phyloP scores from a whole-genome alignment of 1,140 invertebrate species.

The Tetragonula clypearis region DNA sequence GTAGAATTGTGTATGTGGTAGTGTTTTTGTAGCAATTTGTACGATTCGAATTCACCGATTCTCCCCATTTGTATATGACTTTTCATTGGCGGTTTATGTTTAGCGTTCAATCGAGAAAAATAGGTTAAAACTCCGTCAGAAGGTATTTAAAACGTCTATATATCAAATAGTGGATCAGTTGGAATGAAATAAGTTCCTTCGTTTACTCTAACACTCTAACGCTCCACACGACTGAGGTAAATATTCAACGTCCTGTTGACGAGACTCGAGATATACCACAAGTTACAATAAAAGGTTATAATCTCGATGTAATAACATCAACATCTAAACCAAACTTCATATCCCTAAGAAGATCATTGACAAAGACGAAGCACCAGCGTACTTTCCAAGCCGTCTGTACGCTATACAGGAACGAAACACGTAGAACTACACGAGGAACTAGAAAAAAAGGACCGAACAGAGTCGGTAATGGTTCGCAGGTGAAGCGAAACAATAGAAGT shows the following conservation, averaged over 20 bases:
- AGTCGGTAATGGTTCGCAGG: conserved; percentile 49
- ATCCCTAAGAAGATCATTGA: background rate
- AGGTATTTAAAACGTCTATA: too few relatives aligned
- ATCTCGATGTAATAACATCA: too few relatives aligned
- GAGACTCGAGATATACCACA: background rate
- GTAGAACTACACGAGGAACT: background rate
- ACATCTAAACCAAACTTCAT: background rate
- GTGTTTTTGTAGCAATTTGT: too few relatives aligned
- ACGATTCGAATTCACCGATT: too few relatives aligned
- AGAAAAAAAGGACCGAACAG: conserved; percentile 21
- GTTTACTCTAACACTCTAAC: too few relatives aligned
- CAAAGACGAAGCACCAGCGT: background rate
- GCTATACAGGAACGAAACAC: conserved; percentile 20
- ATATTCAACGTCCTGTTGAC: background rate
- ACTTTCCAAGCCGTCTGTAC: conserved; percentile 52
- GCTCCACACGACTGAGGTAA: too few relatives aligned
- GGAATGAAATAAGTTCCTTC: too few relatives aligned
- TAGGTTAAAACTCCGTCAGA: too few relatives aligned
- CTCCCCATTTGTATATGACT: too few relatives aligned
- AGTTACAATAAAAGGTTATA: background rate
- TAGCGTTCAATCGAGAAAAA: too few relatives aligned
- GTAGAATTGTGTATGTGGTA: background rate
- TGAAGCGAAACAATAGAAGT: conserved; percentile 67
- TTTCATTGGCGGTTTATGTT: too few relatives aligned
- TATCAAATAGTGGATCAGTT: too few relatives aligned